Evolutionary conservation across 2,797 vertebrate genomes (phyloP).

Genomic region (Bradypodion pumilum): DNA sequence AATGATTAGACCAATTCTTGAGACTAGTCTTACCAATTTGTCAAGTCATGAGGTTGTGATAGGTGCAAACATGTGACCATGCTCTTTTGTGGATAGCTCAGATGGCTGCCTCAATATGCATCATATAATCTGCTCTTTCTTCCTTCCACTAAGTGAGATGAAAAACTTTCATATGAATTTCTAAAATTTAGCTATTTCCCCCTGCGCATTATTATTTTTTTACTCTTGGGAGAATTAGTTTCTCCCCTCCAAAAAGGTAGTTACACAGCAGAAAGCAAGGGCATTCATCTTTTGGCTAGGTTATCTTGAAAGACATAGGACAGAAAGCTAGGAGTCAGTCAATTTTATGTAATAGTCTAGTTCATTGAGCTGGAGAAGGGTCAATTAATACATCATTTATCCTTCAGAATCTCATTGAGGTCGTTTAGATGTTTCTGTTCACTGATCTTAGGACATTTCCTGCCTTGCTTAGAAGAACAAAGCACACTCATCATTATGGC

Average conservation of each 20-base stretch:
- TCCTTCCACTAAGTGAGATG: too few species aligned
- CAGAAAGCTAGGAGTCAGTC: constrained; percentile 23
- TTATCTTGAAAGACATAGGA: constrained; percentile 30
- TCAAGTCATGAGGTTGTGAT: too few species aligned
- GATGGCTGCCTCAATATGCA: background rate
- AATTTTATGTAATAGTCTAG: constrained; percentile 12
- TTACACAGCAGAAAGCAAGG: constrained; percentile 16
- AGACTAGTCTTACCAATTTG: too few species aligned
- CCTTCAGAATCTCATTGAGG: constrained; percentile 13
- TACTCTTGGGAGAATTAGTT: background rate
- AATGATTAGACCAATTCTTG: too few species aligned
- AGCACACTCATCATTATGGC: background rate
- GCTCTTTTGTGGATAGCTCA: too few species aligned
- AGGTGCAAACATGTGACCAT: too few species aligned
- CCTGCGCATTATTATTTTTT: background rate
- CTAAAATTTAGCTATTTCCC: background rate
- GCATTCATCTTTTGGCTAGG: background rate
- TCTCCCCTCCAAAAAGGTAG: background rate
- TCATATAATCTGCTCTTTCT: background rate
- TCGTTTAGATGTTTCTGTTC: constrained; percentile 13
- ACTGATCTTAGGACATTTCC: constrained; percentile 8
- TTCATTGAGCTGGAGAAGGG: constrained; percentile 32
- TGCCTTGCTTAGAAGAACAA: constrained; percentile 1
- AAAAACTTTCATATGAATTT: background rate
- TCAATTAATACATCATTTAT: constrained; percentile 39